phyloP scores from a whole-genome alignment of 2,113 vertebrate species.

The Meleagris gallopavo region DNA sequence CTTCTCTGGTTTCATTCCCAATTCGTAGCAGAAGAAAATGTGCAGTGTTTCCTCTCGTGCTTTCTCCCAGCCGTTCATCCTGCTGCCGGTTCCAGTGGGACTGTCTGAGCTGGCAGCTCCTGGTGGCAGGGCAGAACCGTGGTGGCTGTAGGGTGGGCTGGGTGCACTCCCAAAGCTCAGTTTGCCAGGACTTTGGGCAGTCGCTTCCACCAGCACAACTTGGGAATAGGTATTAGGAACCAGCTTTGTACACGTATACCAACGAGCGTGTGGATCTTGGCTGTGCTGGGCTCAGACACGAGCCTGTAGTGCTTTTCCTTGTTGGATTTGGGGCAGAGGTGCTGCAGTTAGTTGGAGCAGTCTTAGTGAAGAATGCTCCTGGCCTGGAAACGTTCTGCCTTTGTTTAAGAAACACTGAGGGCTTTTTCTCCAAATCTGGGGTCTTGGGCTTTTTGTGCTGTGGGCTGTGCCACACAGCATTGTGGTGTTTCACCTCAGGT shows the following conservation, averaged over 20 bases:
- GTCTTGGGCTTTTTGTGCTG: background rate
- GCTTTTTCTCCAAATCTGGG: background rate
- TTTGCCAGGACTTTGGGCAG: background rate
- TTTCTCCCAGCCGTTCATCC: constrained; percentile 1
- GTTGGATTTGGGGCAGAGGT: background rate
- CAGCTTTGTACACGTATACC: background rate
- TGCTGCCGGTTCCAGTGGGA: constrained; percentile 14
- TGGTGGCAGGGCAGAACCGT: background rate
- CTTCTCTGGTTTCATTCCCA: constrained; percentile 57
- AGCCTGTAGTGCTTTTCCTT: background rate
- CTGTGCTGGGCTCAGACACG: background rate
- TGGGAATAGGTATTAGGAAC: background rate
- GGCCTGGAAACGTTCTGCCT: no score
- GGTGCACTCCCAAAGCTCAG: background rate
- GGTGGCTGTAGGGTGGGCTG: background rate
- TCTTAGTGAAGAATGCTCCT: background rate
- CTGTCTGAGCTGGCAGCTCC: background rate
- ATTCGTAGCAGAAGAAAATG: background rate
- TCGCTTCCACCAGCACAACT: background rate
- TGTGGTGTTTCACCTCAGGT: background rate
- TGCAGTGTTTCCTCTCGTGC: background rate
- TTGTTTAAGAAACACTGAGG: no score
- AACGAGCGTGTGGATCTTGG: background rate
- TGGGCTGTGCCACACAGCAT: background rate
- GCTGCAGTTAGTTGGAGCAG: background rate